phyloP scores from a whole-genome alignment of 2,888 invertebrate species.

The Panorpa germanica region DNA sequence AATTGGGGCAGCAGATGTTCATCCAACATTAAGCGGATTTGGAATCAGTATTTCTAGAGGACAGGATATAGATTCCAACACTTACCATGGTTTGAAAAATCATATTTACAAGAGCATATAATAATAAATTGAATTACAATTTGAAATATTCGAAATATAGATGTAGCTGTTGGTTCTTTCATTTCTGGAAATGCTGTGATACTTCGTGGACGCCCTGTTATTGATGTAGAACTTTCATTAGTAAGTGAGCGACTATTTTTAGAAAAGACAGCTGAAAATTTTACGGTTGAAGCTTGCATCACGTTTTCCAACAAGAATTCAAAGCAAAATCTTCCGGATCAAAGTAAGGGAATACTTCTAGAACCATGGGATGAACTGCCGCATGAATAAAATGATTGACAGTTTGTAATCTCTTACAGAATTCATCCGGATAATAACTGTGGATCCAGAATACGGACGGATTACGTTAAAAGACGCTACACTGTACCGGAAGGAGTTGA shows the following conservation, averaged over 20 bases:
- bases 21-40: too few relatives aligned
- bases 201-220: slow-evolving; percentile 26
- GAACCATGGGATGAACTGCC: too few relatives aligned
- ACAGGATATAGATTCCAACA: slow-evolving; percentile 36
- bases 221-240: slow-evolving; percentile 20
- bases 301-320: slow-evolving; percentile 19
- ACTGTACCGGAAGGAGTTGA: slow-evolving; percentile 23
- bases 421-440: slow-evolving; percentile 20
- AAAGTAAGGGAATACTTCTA: too few relatives aligned
- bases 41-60: slow-evolving; percentile 39
- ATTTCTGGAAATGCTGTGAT: slow-evolving; percentile 33
- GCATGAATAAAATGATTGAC: too few relatives aligned
- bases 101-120: too few relatives aligned
- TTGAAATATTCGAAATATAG: slow-evolving; percentile 22
- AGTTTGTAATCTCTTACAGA: too few relatives aligned
- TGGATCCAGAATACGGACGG: slow-evolving; percentile 19
- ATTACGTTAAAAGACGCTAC: slow-evolving; percentile 18
- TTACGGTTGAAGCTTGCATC: slow-evolving; percentile 25
- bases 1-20: slow-evolving; percentile 26
- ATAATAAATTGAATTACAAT: too few relatives aligned
- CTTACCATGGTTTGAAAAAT: slow-evolving; percentile 41
- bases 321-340: too few relatives aligned
- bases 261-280: slow-evolving; percentile 24
- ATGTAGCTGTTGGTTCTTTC: slow-evolving; percentile 38
- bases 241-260: slow-evolving; percentile 23